A percentile compares a stretch with the other conserved stretches of the same genome.
These are phyloP conservation scores for Cydia strobilella DNA, from an alignment of 1,140 invertebrate genomes.

Conservation along the genomic window DNA sequence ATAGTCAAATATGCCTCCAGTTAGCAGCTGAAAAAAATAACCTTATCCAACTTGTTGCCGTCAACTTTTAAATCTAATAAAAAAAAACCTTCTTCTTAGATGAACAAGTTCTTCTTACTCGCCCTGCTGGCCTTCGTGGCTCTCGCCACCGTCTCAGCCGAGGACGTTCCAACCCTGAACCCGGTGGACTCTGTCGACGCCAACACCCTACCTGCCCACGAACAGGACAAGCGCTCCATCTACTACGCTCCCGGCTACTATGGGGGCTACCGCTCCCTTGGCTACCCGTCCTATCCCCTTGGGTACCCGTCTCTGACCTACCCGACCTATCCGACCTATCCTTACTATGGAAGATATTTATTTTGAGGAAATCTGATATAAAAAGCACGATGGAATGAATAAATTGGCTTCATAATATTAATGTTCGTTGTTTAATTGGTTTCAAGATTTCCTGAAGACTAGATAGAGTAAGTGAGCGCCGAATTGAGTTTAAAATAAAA, in stretches of 20 bases:
- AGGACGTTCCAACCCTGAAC: neutral
- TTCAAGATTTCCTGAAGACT: neutral
- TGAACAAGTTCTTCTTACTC: conserved; percentile 33
- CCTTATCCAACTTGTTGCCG: too few species aligned
- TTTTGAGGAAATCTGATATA: neutral
- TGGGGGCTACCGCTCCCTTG: neutral
- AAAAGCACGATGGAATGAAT: neutral
- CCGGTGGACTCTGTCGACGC: neutral
- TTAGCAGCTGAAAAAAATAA: too few species aligned
- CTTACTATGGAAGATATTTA: neutral
- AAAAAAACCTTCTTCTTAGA: conserved; percentile 22
- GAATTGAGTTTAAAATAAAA: too few species aligned
- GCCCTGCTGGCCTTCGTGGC: conserved; percentile 11
- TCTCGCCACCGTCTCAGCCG: neutral
- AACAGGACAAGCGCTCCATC: neutral
- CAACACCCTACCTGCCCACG: neutral
- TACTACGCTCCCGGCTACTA: neutral
- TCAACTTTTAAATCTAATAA: neutral
- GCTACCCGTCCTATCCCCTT: neutral
- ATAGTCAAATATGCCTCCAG: too few species aligned
- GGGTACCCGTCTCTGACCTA: neutral
- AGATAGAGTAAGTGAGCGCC: too few species aligned
- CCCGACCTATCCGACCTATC: neutral
- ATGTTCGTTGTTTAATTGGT: neutral
- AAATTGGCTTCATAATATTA: neutral